Percentiles rank a stretch among this genome's conserved stretches.
These are phyloP conservation scores for Prunella himalayana DNA, from an alignment of 2,113 vertebrate genomes.

Conservation along the genomic window DNA sequence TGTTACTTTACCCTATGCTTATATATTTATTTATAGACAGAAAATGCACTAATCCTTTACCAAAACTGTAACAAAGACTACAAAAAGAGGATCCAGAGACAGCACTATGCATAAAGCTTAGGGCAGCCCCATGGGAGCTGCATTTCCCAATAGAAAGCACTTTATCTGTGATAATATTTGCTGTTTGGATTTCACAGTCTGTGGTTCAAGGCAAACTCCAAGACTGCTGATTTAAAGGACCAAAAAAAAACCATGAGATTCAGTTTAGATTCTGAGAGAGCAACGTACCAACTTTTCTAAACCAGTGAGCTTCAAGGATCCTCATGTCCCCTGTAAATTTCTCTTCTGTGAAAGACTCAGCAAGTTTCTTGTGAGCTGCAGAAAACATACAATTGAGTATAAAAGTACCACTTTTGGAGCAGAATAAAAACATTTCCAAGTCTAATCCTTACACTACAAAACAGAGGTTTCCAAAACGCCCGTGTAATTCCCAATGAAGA, in stretches of 20 bases:
- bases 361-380: constrained; percentile 76
- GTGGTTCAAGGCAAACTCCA: background rate
- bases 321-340: constrained; percentile 50
- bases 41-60: background rate
- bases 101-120: fast-evolving
- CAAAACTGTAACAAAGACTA: background rate
- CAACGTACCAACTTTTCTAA: constrained; percentile 86
- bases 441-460: background rate
- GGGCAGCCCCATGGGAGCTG: background rate
- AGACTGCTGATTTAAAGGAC: background rate
- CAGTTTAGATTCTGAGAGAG: background rate
- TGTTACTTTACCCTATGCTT: background rate
- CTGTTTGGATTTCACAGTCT: background rate
- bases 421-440: background rate
- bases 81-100: background rate
- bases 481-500: background rate
- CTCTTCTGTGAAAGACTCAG: constrained; percentile 28
- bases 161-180: background rate
- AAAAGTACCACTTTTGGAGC: background rate
- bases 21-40: background rate
- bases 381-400: background rate
- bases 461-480: background rate
- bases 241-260: background rate
- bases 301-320: constrained; percentile 84
- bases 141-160: background rate